Evolutionary conservation across 2,888 invertebrate genomes (phyloP).

Genomic region (Balanococcus diminutus): DNA sequence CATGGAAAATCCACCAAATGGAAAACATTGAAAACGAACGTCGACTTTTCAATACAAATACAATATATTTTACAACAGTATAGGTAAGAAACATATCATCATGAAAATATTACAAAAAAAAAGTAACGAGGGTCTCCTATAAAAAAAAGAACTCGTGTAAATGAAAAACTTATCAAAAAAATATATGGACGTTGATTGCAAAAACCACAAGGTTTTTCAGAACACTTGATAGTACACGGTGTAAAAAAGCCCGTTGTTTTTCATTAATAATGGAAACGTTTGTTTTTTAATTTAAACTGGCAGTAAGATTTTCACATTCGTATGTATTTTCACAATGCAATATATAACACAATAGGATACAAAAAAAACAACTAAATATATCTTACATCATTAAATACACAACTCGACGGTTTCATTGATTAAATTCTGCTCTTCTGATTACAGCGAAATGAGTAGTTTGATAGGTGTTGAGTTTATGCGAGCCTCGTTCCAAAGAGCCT

Average conservation of each 20-base stretch:
- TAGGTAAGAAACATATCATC: background rate
- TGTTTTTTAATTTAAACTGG: slow-evolving; percentile 10
- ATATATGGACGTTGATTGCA: slow-evolving; percentile 2
- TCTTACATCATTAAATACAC: slow-evolving; percentile 19
- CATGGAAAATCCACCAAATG: background rate
- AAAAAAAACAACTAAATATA: slow-evolving; percentile 21
- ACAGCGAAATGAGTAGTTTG: slow-evolving; percentile 89
- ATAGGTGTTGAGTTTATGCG: slow-evolving; percentile 76
- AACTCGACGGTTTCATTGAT: slow-evolving; percentile 59
- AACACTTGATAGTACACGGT: slow-evolving; percentile 16
- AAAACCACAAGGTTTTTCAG: background rate
- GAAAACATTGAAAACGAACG: background rate
- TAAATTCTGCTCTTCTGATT: slow-evolving; percentile 78
- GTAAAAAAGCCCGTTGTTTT: slow-evolving; percentile 8
- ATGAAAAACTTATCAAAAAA: background rate
- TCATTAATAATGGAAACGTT: background rate
- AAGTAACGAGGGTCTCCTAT: background rate
- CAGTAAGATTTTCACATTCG: slow-evolving; percentile 19
- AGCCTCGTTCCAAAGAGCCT: slow-evolving; percentile 80
- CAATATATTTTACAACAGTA: background rate
- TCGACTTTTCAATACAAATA: background rate
- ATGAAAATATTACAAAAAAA: slow-evolving; percentile 1
- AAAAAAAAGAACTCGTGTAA: background rate
- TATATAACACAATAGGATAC: slow-evolving; percentile 22
- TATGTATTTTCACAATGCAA: background rate